Conservation (phyloP, 2,113 vertebrate species). For the Vidua chalybeata region DNA sequence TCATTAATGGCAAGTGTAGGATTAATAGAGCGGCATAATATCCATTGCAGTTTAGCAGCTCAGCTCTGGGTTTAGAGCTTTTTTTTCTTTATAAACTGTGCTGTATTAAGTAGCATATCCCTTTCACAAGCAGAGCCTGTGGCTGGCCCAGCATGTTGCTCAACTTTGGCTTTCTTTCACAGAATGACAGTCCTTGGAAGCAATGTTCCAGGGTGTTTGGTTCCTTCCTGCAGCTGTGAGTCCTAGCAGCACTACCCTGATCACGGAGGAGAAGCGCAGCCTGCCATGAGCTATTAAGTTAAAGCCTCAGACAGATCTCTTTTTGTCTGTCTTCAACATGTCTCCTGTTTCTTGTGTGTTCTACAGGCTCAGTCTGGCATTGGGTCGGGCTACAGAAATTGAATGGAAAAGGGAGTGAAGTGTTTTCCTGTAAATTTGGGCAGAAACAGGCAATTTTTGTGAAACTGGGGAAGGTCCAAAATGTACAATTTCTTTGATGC, state of each 20-base stretch:
- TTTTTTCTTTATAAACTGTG: background rate
- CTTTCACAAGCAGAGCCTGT: background rate
- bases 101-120: background rate
- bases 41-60: background rate
- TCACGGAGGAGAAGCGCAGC: background rate
- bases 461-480: constrained; percentile 27
- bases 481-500: background rate
- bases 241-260: constrained; percentile 10
- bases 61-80: background rate
- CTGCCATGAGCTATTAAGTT: constrained; percentile 30
- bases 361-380: background rate
- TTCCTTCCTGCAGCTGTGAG: constrained; percentile 31
- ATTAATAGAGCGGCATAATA: background rate
- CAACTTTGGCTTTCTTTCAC: constrained; percentile 14
- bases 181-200: constrained; percentile 25
- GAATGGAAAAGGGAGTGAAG: background rate
- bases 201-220: constrained; percentile 11
- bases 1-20: background rate
- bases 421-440: background rate
- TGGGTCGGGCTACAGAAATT: background rate
- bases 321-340: constrained; percentile 20
- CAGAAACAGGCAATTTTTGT: background rate
- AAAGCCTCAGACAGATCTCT: constrained; percentile 19
- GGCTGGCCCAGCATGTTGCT: background rate
- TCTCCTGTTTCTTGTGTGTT: constrained; percentile 32